phyloP scores from a whole-genome alignment of 1,140 invertebrate species.

The Hyles vespertilio region DNA sequence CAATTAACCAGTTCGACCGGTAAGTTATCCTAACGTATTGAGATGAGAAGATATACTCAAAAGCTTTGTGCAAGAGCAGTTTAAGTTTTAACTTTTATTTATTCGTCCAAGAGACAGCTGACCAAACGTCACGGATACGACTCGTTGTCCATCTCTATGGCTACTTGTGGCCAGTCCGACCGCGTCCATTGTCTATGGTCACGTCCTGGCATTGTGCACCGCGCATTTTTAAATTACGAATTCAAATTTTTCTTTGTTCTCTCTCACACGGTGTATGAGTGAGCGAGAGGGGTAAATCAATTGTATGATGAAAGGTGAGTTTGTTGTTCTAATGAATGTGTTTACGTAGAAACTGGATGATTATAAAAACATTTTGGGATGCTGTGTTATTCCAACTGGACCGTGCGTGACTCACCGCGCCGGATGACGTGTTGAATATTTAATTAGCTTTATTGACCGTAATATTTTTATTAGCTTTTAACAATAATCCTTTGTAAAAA shows the following conservation, averaged over 20 bases:
- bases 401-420: conserved; percentile 32
- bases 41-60: no score
- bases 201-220: conserved; percentile 29
- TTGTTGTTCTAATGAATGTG: conserved; percentile 39
- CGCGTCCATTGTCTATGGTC: conserved; percentile 36
- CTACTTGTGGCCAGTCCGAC: conserved; percentile 22
- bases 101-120: conserved; percentile 27
- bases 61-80: conserved; percentile 3
- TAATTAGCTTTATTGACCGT: conserved; percentile 34
- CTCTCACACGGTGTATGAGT: background rate
- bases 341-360: conserved; percentile 33
- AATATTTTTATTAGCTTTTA: conserved; percentile 1
- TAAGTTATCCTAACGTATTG: no score
- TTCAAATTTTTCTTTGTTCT: conserved; percentile 9
- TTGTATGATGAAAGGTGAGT: conserved; percentile 19
- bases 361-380: conserved; percentile 44
- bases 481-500: no score
- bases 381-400: conserved; percentile 69
- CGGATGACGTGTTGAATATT: conserved; percentile 36
- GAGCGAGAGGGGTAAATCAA: conserved; percentile 2
- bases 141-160: conserved; percentile 21
- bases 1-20: no score
- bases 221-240: background rate
- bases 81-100: conserved; percentile 18
- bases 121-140: conserved; percentile 27